phyloP scores from a whole-genome alignment of 2,113 vertebrate genomes.

The Vireo altiloquus region DNA sequence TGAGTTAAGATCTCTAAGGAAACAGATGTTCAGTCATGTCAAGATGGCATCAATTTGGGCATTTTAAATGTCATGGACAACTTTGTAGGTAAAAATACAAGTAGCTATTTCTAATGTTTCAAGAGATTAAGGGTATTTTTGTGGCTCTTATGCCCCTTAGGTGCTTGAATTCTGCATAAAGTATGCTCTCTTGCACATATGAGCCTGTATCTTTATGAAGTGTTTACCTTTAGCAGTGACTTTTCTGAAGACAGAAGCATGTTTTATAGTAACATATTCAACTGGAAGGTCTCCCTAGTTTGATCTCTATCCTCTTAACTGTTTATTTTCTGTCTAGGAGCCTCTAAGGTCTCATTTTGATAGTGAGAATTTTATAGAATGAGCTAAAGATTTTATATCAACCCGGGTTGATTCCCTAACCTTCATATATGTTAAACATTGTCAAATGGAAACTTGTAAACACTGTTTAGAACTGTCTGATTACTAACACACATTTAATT shows the following conservation, averaged over 20 bases:
- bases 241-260: background rate
- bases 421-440: background rate
- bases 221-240: background rate
- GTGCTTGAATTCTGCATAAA: background rate
- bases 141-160: background rate
- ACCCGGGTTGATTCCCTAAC: background rate
- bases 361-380: background rate
- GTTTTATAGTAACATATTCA: background rate
- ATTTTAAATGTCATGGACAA: background rate
- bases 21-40: background rate
- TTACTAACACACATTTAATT: background rate
- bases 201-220: background rate
- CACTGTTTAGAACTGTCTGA: background rate
- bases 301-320: background rate
- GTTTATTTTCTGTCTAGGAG: background rate
- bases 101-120: background rate
- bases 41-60: background rate
- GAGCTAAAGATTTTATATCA: background rate
- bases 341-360: background rate
- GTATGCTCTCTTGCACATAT: background rate
- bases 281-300: background rate
- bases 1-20: background rate
- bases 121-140: background rate
- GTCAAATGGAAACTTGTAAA: background rate
- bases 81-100: background rate